A percentile compares a stretch with the other conserved stretches of the same genome.
These are phyloP conservation scores for Andrena hattorfiana DNA, from an alignment of 2,888 invertebrate genomes.

Conservation along the genomic window DNA sequence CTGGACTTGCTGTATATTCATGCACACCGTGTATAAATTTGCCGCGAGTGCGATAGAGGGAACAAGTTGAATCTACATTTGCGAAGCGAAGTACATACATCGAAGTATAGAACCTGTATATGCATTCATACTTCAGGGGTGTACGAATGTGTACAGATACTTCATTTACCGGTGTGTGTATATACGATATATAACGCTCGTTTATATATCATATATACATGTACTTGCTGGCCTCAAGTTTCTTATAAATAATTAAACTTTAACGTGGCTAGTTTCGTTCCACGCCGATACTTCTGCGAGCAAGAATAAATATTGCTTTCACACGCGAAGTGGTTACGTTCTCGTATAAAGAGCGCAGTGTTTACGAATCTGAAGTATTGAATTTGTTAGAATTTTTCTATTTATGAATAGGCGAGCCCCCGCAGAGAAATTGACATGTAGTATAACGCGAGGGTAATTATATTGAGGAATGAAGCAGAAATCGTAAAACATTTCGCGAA, in stretches of 20 bases:
- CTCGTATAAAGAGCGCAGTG: constrained; percentile 22
- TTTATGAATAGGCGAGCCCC: constrained; percentile 1
- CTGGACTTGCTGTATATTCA: constrained; percentile 43
- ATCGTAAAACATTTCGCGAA: constrained; percentile 13
- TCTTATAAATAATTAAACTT: constrained; percentile 42
- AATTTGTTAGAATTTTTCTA: constrained; percentile 34
- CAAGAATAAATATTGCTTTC: constrained; percentile 38
- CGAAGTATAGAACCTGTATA: constrained; percentile 21
- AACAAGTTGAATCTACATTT: constrained; percentile 43
- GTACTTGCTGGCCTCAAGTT: constrained; percentile 49
- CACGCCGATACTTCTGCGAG: constrained; percentile 46
- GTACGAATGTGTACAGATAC: constrained; percentile 46
- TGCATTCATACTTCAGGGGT: constrained; percentile 28
- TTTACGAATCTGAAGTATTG: constrained; percentile 30
- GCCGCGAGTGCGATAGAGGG: constrained; percentile 42
- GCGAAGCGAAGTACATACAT: constrained; percentile 34
- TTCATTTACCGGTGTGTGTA: constrained; percentile 38
- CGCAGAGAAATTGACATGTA: constrained; percentile 15
- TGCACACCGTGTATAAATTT: constrained; percentile 46
- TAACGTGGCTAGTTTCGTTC: constrained; percentile 48
- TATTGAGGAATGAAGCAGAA: not conserved
- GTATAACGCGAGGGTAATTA: constrained; percentile 2
- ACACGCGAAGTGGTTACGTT: constrained; percentile 15
- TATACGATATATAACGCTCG: constrained; percentile 2
- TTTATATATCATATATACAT: constrained; percentile 15